Conservation (phyloP, 1,140 invertebrate genomes). For the Hyphantria cunea region DNA sequence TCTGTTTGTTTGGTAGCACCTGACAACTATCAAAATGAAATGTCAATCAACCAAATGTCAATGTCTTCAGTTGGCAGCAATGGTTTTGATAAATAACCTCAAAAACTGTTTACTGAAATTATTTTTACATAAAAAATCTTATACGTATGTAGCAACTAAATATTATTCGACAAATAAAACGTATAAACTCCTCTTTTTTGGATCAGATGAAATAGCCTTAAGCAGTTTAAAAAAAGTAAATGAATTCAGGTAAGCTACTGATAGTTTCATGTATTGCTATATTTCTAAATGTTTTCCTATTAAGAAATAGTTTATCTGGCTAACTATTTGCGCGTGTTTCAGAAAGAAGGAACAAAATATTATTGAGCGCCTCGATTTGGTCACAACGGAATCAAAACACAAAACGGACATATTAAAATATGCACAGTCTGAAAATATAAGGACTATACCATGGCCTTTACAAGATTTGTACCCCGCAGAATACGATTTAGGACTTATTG, state of each 20-base stretch:
- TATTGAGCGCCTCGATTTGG: conserved; percentile 58
- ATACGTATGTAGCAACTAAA: conserved; percentile 35
- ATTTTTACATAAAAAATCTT: conserved; percentile 9
- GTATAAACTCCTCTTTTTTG: conserved; percentile 72
- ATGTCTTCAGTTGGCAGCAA: conserved; percentile 37
- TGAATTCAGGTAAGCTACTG: conserved; percentile 55
- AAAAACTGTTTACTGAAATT: conserved; percentile 34
- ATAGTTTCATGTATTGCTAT: not conserved
- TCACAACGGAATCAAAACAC: conserved; percentile 61
- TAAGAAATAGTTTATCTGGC: not conserved
- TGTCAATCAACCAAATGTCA: not conserved
- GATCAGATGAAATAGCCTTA: conserved; percentile 66
- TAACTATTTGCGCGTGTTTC: not conserved
- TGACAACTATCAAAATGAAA: conserved; percentile 7
- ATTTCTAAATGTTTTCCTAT: not conserved
- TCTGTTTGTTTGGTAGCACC: conserved; percentile 16
- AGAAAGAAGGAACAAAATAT: conserved; percentile 53
- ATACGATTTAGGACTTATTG: conserved; percentile 72
- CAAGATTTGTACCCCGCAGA: conserved; percentile 47
- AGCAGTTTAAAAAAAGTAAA: conserved; percentile 67
- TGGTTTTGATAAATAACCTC: conserved; percentile 55
- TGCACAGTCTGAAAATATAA: conserved; percentile 58
- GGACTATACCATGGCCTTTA: conserved; percentile 63
- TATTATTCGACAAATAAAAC: conserved; percentile 38
- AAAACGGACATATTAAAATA: conserved; percentile 63